Percentiles rank a stretch among this genome's conserved stretches.
These are phyloP conservation scores for Erebia epiphron DNA, from an alignment of 2,888 invertebrate species.

Conservation along the genomic window DNA sequence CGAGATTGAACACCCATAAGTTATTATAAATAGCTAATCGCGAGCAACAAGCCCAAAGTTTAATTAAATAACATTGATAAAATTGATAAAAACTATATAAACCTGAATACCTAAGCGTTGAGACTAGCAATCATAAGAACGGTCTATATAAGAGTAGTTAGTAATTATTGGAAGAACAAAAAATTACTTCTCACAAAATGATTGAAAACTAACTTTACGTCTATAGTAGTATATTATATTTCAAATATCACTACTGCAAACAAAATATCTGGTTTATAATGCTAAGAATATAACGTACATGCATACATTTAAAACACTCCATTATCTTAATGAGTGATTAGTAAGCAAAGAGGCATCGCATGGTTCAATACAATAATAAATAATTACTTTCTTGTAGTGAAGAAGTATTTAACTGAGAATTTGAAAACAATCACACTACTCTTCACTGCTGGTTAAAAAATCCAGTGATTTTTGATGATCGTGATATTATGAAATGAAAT, in stretches of 20 bases:
- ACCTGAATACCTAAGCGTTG: conserved; percentile 48
- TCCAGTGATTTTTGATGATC: conserved; percentile 17
- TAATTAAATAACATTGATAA: neutral
- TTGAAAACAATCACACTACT: conserved; percentile 48
- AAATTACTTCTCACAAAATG: conserved; percentile 22
- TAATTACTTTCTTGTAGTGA: conserved; percentile 27
- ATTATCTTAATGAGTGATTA: conserved; percentile 36
- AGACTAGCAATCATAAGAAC: conserved; percentile 77
- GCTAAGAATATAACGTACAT: conserved; percentile 60
- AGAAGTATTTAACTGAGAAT: conserved; percentile 34
- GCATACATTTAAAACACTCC: conserved; percentile 43
- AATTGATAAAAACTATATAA: neutral
- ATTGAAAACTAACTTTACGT: conserved; percentile 16
- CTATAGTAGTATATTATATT: conserved; percentile 19
- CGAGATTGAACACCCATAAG: neutral
- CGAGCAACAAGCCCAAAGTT: conserved; percentile 13
- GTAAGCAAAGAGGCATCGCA: conserved; percentile 40
- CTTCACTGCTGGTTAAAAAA: conserved; percentile 35
- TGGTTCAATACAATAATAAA: conserved; percentile 16
- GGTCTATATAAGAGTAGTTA: conserved; percentile 49
- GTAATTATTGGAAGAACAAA: conserved; percentile 32
- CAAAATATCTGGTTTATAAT: conserved; percentile 53
- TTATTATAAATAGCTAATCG: neutral
- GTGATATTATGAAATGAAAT: neutral
- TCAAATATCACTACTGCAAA: conserved; percentile 64